Conservation (phyloP, 1,140 invertebrate species). For the Drosophila mojavensis region DNA sequence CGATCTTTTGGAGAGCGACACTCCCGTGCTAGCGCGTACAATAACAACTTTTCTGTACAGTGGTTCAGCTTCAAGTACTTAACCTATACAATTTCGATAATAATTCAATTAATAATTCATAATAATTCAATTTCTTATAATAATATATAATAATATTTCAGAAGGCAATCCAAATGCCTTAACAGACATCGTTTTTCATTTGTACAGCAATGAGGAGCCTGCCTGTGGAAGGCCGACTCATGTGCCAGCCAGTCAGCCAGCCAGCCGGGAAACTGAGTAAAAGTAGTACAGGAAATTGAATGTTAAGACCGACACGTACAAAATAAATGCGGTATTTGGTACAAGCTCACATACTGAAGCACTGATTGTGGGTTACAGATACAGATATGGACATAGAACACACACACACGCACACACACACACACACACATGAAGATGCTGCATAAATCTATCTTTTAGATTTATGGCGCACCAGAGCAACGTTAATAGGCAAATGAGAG, state of each 20-base stretch:
- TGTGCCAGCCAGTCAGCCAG: conserved; percentile 1
- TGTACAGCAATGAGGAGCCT: conserved; percentile 11
- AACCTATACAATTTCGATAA: too few species aligned
- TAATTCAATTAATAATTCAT: too few species aligned
- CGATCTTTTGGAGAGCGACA: too few species aligned
- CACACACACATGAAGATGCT: conserved; percentile 22
- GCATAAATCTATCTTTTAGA: conserved; percentile 69
- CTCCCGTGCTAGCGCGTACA: too few species aligned
- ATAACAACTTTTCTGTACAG: too few species aligned
- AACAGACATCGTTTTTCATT: conserved; percentile 32
- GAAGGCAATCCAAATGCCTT: too few species aligned
- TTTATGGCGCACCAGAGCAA: conserved; percentile 70
- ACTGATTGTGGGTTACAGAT: conserved; percentile 35
- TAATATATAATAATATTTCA: too few species aligned
- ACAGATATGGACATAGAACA: conserved; percentile 9
- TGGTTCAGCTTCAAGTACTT: too few species aligned
- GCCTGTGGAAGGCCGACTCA: conserved; percentile 4
- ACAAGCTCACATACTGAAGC: conserved; percentile 10
- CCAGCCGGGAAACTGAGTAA: conserved; percentile 1
- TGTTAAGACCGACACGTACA: conserved; percentile 62
- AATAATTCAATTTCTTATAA: too few species aligned
- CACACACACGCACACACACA: not conserved
- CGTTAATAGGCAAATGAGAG: conserved; percentile 77
- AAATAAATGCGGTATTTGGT: conserved; percentile 43
- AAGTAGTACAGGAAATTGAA: conserved; percentile 63